Evolutionary conservation across 2,888 invertebrate genomes (phyloP).

Genomic region (Aspidiotus destructor): DNA sequence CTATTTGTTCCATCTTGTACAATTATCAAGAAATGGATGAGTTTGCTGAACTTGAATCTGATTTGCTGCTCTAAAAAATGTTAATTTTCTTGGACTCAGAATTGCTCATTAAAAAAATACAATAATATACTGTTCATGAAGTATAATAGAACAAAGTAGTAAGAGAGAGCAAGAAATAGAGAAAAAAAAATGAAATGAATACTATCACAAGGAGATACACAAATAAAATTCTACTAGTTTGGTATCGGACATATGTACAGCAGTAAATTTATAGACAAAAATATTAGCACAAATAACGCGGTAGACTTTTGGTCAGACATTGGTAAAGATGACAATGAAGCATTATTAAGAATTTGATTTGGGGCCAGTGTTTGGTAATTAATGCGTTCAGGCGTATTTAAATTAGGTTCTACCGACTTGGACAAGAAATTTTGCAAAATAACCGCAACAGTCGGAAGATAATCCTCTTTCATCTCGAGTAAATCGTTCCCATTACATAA

Average conservation of each 20-base stretch:
- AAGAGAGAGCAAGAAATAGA: no score
- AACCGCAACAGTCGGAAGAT: conserved; percentile 23
- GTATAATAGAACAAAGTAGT: no score
- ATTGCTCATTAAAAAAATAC: no score
- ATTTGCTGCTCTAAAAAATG: no score
- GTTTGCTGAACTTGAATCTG: no score
- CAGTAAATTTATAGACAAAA: conserved; percentile 27
- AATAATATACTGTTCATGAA: no score
- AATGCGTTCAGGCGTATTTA: conserved; percentile 17
- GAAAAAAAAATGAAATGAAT: no score
- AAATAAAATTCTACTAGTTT: not conserved
- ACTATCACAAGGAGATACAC: not conserved
- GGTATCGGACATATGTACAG: conserved; percentile 28
- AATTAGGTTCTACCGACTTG: conserved; percentile 22
- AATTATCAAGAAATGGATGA: no score
- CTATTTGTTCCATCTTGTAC: no score
- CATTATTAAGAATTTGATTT: conserved; percentile 14
- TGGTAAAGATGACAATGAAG: conserved; percentile 4
- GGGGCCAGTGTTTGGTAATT: conserved; percentile 7
- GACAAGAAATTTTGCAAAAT: conserved; percentile 21
- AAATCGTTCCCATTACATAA: conserved; percentile 29
- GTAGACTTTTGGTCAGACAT: conserved; percentile 21
- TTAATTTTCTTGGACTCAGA: no score
- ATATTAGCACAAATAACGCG: conserved; percentile 26
- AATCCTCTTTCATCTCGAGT: conserved; percentile 31